phyloP scores from a whole-genome alignment of 2,888 invertebrate genomes.

The Orthonevra nobilis region DNA sequence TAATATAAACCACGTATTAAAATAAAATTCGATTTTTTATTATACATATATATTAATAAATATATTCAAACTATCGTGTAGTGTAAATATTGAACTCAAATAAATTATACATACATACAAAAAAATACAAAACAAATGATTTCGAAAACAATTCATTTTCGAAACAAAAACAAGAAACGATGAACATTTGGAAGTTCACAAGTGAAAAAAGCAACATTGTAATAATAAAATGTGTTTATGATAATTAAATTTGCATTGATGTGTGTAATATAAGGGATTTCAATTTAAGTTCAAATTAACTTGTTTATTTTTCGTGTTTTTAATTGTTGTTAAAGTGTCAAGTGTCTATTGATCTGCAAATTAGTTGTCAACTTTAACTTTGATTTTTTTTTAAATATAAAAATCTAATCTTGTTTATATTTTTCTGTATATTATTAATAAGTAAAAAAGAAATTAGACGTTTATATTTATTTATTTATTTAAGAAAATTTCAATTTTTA shows the following conservation, averaged over 20 bases:
- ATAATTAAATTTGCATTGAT: slow-evolving; percentile 43
- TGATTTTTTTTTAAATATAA: no score
- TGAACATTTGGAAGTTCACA: slow-evolving; percentile 18
- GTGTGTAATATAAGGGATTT: slow-evolving; percentile 63
- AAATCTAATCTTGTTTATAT: no score
- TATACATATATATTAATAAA: slow-evolving; percentile 42
- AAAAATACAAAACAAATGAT: slow-evolving; percentile 18
- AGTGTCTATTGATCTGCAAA: neutral
- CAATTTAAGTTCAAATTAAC: slow-evolving; percentile 38
- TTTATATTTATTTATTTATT: slow-evolving; percentile 9
- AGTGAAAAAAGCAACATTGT: neutral
- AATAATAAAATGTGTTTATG: slow-evolving; percentile 17
- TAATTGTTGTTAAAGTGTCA: neutral
- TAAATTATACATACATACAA: slow-evolving; percentile 43
- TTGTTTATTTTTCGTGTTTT: slow-evolving; percentile 4
- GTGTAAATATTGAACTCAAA: slow-evolving; percentile 59
- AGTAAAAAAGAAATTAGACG: neutral
- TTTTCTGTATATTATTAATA: slow-evolving; percentile 6
- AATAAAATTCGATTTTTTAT: slow-evolving; percentile 63
- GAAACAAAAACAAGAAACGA: slow-evolving; percentile 10
- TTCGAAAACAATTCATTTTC: slow-evolving; percentile 38
- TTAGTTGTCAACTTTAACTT: no score
- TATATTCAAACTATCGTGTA: slow-evolving; percentile 68
- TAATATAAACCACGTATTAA: slow-evolving; percentile 38
- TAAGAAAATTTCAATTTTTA: slow-evolving; percentile 9